Evolutionary conservation across 2,797 vertebrate genomes (phyloP).

Genomic region (Lagorchestes hirsutus): DNA sequence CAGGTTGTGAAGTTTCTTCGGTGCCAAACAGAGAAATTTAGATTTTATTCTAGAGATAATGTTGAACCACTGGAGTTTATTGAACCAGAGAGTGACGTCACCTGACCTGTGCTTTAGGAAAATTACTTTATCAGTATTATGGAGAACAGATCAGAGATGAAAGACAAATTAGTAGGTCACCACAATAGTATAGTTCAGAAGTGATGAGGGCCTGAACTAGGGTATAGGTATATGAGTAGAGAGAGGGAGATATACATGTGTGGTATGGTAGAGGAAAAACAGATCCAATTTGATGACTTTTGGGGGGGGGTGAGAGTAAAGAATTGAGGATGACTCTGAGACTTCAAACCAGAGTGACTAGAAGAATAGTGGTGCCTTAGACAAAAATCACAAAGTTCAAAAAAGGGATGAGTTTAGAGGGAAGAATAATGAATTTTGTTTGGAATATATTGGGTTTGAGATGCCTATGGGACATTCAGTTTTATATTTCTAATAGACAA

Average conservation of each 20-base stretch:
- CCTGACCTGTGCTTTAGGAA: neutral
- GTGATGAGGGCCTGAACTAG: neutral
- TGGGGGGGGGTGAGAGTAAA: fast-evolving
- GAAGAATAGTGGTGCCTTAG: neutral
- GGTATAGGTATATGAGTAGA: neutral
- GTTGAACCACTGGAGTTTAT: neutral
- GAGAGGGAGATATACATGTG: neutral
- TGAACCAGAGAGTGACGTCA: neutral
- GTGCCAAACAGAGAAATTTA: neutral
- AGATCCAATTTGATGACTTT: neutral
- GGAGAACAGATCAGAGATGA: neutral
- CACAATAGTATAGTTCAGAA: neutral
- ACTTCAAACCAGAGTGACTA: neutral
- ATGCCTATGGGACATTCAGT: neutral
- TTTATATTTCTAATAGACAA: neutral
- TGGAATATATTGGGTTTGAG: neutral
- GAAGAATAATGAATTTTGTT: neutral
- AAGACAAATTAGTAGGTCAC: neutral
- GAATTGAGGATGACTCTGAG: neutral
- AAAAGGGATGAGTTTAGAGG: neutral
- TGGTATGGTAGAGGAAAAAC: neutral
- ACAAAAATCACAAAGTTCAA: neutral
- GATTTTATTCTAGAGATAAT: neutral
- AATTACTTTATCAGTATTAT: neutral
- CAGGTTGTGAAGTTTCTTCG: neutral